These are phyloP conservation scores for Eulimnadia texana DNA, from an alignment of 1,140 invertebrate species.

Conservation along the genomic window DNA sequence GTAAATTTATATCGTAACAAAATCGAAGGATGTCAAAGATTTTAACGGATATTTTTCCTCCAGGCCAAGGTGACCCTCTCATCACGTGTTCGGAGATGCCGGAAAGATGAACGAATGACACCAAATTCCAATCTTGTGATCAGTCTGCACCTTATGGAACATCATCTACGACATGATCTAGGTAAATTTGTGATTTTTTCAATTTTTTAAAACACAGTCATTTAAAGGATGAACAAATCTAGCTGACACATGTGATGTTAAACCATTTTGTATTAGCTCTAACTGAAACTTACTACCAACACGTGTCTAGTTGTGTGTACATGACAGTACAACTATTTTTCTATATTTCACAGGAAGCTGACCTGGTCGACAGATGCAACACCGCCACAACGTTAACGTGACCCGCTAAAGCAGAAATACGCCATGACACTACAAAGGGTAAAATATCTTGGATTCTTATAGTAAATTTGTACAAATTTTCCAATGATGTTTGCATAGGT, in stretches of 20 bases:
- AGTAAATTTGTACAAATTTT: neutral
- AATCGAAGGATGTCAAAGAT: neutral
- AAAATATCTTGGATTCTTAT: too few relatives aligned
- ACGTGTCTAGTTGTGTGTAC: neutral
- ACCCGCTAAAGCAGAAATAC: too few relatives aligned
- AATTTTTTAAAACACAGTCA: conserved; percentile 20
- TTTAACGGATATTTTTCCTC: conserved; percentile 20
- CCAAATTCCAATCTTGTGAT: too few relatives aligned
- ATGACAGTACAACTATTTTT: too few relatives aligned
- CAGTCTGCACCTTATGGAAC: too few relatives aligned
- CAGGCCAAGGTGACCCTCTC: conserved; percentile 18
- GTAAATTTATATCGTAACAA: too few relatives aligned
- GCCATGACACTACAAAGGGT: neutral
- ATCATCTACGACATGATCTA: too few relatives aligned
- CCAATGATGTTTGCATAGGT: conserved; percentile 31
- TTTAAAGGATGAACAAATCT: neutral
- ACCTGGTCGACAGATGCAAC: too few relatives aligned
- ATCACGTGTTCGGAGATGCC: too few relatives aligned
- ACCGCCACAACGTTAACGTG: too few relatives aligned
- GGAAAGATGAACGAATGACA: too few relatives aligned
- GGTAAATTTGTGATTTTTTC: neutral
- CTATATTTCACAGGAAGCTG: too few relatives aligned
- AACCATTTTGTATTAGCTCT: neutral
- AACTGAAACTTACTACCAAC: neutral
- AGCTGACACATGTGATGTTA: neutral